Conservation (phyloP, 2,113 vertebrate genomes). For the Erpornis zantholeuca region DNA sequence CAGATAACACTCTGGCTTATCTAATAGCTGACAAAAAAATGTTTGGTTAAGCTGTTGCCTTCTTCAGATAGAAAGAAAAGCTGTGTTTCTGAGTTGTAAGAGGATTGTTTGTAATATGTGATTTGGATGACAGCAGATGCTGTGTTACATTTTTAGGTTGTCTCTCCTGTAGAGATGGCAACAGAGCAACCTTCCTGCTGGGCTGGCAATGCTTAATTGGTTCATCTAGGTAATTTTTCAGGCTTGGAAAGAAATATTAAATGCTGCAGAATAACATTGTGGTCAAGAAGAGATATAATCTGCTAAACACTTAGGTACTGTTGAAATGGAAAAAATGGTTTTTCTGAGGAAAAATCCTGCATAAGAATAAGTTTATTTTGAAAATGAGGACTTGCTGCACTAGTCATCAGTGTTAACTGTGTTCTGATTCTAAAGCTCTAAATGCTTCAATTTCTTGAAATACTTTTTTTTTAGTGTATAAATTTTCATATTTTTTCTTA, state of each 20-base stretch:
- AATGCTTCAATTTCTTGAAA: not conserved
- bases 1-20: not conserved
- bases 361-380: not conserved
- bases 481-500: not conserved
- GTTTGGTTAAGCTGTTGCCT: not conserved
- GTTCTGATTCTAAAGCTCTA: not conserved
- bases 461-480: not conserved
- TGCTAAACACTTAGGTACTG: not conserved
- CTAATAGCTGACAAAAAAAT: not conserved
- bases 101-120: not conserved
- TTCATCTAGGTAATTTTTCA: not conserved
- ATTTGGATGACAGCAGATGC: not conserved
- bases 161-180: not conserved
- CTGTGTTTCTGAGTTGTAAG: not conserved
- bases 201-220: not conserved
- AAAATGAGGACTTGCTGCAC: not conserved
- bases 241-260: not conserved
- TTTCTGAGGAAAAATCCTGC: not conserved
- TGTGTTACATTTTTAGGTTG: not conserved
- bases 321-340: not conserved
- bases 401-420: not conserved
- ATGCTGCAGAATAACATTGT: not conserved
- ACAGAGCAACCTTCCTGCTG: not conserved
- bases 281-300: not conserved
- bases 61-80: not conserved